Evolutionary conservation across 2,888 invertebrate species (phyloP), one percentile per base, ranked within the genome.

Genomic region (Epinotia brunnichana): DNA sequence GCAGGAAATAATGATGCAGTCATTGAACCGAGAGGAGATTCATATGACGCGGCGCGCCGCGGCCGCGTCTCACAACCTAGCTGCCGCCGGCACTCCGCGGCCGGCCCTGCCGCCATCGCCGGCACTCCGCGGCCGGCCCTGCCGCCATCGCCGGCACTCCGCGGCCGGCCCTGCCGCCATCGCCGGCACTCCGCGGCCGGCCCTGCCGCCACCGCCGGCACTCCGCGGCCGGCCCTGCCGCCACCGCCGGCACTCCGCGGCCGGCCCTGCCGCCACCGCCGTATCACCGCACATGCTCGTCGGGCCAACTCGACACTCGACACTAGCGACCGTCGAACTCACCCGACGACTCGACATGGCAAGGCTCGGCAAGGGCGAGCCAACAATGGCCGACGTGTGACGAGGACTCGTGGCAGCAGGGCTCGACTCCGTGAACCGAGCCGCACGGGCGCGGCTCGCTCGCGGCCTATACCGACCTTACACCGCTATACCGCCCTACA

Each of bases 11-110:
- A 86, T 88, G 90, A 86, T 85, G 89, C 92, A 91, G 91, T 91
- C 91, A 87, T 88, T 90, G 90, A 91, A 89, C 90, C 90, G 88
- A 90, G 87, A 87, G 87, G 92, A 92, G 92, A 92, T 92, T 92
- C 92, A 90, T 87, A 86, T 80, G 81, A 81, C 81, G 81, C 81
- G 84, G 64, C 73, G 53, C 57, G 60, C 17, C 44, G 66, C 17
- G 56, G 85, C 85, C 85, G 81, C 82, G 83, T 81, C 85, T 90
- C 92, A 91, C 92, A 91, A 91, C 92, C 92, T 84, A 80, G 84
- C 79, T 81, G 77, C 70, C 73, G 73, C 77, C 74, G 63, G 54
- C 77, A 70, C 56, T 70, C 61, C 74, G 57, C 21, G 70, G 17
- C 19, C 13, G 13, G n/a, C 62, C 48, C 24, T 11, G 62, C 29